Evolutionary conservation across 2,113 vertebrate genomes (phyloP), one percentile per base, ranked within the genome.

Genomic region (Entomyzon cyanotis): DNA sequence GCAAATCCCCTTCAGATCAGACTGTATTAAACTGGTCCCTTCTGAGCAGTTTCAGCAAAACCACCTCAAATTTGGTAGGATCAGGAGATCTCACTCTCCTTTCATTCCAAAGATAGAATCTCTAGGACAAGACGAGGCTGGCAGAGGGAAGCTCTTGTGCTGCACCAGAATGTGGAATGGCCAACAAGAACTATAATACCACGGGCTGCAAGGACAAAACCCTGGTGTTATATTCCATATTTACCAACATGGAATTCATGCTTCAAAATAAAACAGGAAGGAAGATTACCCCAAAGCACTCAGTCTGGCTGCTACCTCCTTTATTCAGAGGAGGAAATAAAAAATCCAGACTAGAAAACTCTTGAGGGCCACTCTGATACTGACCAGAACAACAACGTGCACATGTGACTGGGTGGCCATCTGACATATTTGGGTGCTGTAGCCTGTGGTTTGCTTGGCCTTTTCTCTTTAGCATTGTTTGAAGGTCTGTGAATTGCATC

Each of bases 1-100:
- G 96, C 62, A 96, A 94, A 92, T 82, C 56, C 31, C 2, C 58
- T 89, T 87, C 70, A 91, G 81, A 56, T 94, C 56, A 53, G 65
- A 24, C 52, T 68, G 56, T 37, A 49, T 90, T 92, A 89, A 84
- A 52, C 62, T 24, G 30, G 41, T 82, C 31, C 39, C 65, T 71
- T 85, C 52, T 42, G 69, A 73, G 58, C 31, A 25, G n/a, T 89
- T 90, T 78, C 60, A 64, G 62, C 31, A 77, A 80, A 88, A 91
- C 2, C 41, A 21, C 56, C 56, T 87, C 60, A 33, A 56, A 75
- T 84, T 47, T 55, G 47, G 27, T 47, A n/a, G 42, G 31, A 50
- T 60, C 30, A 81, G 73, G 52, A 44, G 59, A 27, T 46, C 16
- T 78, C 3, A 1, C 82, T 81, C 46, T 33, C 8, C 39, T 69